A percentile compares a stretch with the other conserved stretches of the same genome.
Conservation (phyloP, 2,113 vertebrate species). For the Megalops atlanticus region DNA sequence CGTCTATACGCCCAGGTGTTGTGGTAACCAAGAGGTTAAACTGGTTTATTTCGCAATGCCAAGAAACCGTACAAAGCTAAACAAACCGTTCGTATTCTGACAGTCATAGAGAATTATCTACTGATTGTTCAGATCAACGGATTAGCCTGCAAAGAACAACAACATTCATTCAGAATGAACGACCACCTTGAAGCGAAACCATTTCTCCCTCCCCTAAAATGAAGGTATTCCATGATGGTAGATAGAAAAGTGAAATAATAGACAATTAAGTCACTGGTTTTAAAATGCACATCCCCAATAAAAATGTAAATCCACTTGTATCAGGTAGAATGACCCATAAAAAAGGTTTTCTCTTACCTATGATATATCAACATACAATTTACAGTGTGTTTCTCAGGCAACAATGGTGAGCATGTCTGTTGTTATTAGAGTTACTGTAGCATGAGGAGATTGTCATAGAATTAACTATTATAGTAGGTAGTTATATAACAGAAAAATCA, state of each 20-base stretch:
- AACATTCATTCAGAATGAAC: no score
- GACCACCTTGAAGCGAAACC: neutral
- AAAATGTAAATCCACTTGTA: no score
- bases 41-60: neutral
- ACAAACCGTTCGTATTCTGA: neutral
- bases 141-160: no score
- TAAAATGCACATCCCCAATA: no score
- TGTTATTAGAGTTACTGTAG: neutral
- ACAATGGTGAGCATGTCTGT: neutral
- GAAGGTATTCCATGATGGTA: neutral
- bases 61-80: neutral
- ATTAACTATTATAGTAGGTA: neutral
- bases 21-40: neutral
- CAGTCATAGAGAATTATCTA: no score
- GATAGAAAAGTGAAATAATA: no score
- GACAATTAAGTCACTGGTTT: no score
- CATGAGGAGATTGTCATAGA: neutral
- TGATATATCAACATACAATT: no score
- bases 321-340: no score
- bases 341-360: no score
- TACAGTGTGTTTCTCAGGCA: no score
- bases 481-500: neutral
- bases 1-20: neutral
- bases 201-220: neutral
- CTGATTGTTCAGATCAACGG: neutral